phyloP scores from a whole-genome alignment of 1,140 invertebrate genomes.

The Pseudoatta argentina region DNA sequence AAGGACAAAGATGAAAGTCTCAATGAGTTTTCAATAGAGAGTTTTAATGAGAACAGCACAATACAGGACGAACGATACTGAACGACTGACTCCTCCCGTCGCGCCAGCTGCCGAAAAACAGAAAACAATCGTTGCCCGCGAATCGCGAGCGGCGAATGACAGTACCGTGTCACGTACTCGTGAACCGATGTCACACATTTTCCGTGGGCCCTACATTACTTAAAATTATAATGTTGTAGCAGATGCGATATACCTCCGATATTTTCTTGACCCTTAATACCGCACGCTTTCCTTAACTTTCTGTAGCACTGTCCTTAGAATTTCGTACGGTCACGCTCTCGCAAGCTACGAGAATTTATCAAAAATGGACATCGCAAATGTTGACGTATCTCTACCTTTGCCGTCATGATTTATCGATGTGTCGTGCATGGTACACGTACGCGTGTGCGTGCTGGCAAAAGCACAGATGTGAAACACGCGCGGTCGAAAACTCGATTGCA shows the following conservation, averaged over 20 bases:
- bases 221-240: neutral
- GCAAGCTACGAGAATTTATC: slow-evolving; percentile 35
- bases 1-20: no score
- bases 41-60: no score
- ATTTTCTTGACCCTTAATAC: neutral
- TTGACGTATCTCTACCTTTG: neutral
- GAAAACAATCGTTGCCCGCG: no score
- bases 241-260: neutral
- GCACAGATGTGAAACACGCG: slow-evolving; percentile 26
- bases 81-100: no score
- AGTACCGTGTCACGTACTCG: no score
- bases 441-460: slow-evolving; percentile 1
- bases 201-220: no score
- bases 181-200: no score
- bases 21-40: no score
- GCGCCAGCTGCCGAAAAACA: no score
- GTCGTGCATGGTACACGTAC: neutral
- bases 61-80: no score
- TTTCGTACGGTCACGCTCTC: neutral
- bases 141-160: no score
- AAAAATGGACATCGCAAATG: slow-evolving; percentile 6
- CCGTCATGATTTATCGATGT: slow-evolving; percentile 52
- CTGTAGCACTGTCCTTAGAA: neutral
- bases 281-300: neutral
- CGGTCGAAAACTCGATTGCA: slow-evolving; percentile 62